These are phyloP conservation scores for Lonchura striata DNA, from an alignment of 2,113 vertebrate genomes.

Conservation along the genomic window DNA sequence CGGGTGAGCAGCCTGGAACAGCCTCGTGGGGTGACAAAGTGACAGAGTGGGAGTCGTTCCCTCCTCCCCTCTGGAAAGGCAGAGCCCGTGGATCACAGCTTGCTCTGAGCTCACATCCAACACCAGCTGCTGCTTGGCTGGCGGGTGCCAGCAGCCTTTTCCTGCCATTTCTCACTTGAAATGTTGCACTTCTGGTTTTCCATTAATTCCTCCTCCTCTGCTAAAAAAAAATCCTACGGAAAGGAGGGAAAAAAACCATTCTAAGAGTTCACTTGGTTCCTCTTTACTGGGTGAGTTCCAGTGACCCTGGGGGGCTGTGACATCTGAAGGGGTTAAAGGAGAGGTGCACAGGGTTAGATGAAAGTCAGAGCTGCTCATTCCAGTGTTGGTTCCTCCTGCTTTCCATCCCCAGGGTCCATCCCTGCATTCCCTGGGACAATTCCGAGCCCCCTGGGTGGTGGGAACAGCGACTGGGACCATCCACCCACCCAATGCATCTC, in stretches of 20 bases:
- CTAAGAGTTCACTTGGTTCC: neutral
- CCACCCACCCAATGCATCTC: too few relatives aligned
- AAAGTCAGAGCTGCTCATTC: neutral
- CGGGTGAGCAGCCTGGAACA: neutral
- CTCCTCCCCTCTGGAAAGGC: neutral
- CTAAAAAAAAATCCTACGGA: neutral
- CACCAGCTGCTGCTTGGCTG: neutral
- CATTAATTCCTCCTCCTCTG: neutral
- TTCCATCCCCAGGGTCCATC: neutral
- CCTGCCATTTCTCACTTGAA: neutral
- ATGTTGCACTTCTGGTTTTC: neutral
- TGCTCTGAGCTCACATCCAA: neutral
- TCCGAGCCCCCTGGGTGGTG: neutral
- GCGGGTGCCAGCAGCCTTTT: neutral
- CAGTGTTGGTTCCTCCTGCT: rapidly evolving
- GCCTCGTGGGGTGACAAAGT: neutral
- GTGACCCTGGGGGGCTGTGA: neutral
- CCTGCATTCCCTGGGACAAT: neutral
- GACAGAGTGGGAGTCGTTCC: neutral
- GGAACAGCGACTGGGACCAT: neutral
- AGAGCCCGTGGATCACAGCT: neutral
- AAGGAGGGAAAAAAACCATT: neutral
- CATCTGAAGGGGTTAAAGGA: neutral
- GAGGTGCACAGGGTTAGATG: neutral
- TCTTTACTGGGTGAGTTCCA: neutral